Base-by-base conservation (phyloP, 1,140 invertebrate species). In the Drosophila lacteicornis region DNA sequence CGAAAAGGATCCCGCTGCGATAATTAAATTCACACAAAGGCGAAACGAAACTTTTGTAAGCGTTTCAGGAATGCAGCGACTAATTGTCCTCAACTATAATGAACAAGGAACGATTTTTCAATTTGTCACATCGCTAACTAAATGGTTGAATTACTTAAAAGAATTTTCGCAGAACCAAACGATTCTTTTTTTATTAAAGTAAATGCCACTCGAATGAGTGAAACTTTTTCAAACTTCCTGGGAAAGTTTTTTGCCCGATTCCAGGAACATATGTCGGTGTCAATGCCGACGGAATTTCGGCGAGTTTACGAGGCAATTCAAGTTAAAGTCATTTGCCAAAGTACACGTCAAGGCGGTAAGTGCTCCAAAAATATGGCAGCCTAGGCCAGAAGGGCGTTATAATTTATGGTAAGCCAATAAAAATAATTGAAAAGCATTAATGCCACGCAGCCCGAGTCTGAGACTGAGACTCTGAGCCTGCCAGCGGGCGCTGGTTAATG, bases 361-460 rank as follows among this genome's bases (percentile, higher is more conserved):
- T 70, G 67, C 49, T 56, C 22, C 33, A 15, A 38, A 70, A 70
- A 70, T 70, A 70, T 70, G 67, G 67, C 63, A 55, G 60, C 50
- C 80, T 88, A 88, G 76, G 83, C 71, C 63, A 88, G 61, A 68
- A 68, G 80, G 67, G 63, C 76, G 75, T 80, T 82, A 86, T 83
- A 80, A 86, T 86, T 86, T 86, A 86, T 87, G 76, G 78, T 90
- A 75, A 80, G 78, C 85, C 85, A 84, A 87, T 84, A 87, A 90
- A 87, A 90, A 84, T 87, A 87, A 87, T 87, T 87, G 55, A 71
- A 73, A 82, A 82, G 62, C 81, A 82, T 77, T 69, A 68, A 82
- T 68, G 75, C 68, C 79, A 81, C 50, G 68, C 67, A 53, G 62
- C 30, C 61, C 53, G 61, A 43, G 67, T 22, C 60, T 7, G 47